A percentile compares a stretch with the other conserved stretches of the same genome.
Conservation (phyloP, 1,140 invertebrate genomes). For the Nasonia giraulti region DNA sequence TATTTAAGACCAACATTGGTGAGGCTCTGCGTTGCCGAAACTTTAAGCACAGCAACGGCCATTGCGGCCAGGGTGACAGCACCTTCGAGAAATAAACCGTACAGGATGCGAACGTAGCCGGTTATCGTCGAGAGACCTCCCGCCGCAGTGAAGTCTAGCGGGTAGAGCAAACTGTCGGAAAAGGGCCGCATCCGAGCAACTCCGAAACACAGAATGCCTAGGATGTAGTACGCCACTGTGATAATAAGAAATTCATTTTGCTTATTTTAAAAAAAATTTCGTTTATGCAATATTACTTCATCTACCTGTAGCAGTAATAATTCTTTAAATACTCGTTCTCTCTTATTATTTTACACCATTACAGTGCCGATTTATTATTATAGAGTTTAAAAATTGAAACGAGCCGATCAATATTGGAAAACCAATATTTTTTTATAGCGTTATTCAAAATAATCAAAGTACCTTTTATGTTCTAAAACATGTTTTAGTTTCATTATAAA, state of each 20-base stretch:
- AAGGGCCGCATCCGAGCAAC: constrained; percentile 74
- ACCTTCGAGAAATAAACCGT: constrained; percentile 81
- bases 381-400: too few relatives aligned
- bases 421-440: too few relatives aligned
- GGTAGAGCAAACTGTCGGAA: constrained; percentile 78
- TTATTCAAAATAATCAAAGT: too few relatives aligned
- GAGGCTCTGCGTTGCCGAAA: constrained; percentile 75
- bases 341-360: too few relatives aligned
- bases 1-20: constrained; percentile 76
- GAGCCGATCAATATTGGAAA: too few relatives aligned
- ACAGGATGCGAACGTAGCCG: constrained; percentile 77
- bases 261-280: neutral
- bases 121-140: constrained; percentile 79
- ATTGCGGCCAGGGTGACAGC: constrained; percentile 79
- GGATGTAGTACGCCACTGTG: constrained; percentile 75
- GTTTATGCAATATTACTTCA: neutral
- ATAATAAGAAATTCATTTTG: constrained; percentile 49
- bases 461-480: too few relatives aligned
- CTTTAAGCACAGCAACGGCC: constrained; percentile 76
- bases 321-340: too few relatives aligned
- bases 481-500: too few relatives aligned
- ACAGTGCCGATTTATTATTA: too few relatives aligned
- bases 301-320: too few relatives aligned
- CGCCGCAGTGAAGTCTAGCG: constrained; percentile 81
- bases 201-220: constrained; percentile 79